Percentiles rank a stretch among this genome's conserved stretches.
phyloP scores from a whole-genome alignment of 2,888 invertebrate species.

The Meloe dianella region DNA sequence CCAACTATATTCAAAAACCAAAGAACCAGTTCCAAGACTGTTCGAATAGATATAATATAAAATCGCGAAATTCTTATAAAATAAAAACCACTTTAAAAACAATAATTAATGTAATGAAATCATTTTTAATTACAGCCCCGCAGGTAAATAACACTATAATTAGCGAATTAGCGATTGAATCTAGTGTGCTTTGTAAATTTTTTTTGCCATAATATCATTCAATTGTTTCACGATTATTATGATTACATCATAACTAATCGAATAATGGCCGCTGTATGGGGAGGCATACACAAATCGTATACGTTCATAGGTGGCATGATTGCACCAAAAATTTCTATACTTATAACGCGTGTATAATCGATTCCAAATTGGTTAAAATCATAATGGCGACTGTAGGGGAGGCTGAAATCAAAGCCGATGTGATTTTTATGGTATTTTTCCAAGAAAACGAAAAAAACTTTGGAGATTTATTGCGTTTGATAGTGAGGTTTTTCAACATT shows the following conservation, averaged over 20 bases:
- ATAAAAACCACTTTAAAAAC: constrained; percentile 16
- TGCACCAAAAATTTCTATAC: too few relatives aligned
- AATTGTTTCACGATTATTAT: background rate
- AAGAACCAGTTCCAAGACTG: too few relatives aligned
- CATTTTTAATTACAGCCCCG: too few relatives aligned
- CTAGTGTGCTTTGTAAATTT: background rate
- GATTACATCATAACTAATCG: background rate
- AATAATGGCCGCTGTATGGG: background rate
- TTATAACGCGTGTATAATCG: too few relatives aligned
- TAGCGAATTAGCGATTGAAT: background rate
- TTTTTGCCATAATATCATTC: background rate
- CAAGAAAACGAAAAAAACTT: too few relatives aligned
- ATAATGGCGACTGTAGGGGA: background rate
- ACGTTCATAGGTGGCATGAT: too few relatives aligned
- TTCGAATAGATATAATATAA: constrained; percentile 15
- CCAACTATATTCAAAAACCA: too few relatives aligned
- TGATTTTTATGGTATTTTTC: too few relatives aligned
- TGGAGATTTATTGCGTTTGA: background rate
- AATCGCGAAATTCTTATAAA: constrained; percentile 31
- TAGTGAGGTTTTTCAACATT: background rate
- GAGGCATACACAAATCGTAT: too few relatives aligned
- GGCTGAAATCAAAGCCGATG: too few relatives aligned
- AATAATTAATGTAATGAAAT: too few relatives aligned
- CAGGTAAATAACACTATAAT: background rate
- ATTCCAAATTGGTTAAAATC: too few relatives aligned